Base-by-base conservation (phyloP, 2,888 invertebrate genomes). In the Drosophila mulleri region DNA sequence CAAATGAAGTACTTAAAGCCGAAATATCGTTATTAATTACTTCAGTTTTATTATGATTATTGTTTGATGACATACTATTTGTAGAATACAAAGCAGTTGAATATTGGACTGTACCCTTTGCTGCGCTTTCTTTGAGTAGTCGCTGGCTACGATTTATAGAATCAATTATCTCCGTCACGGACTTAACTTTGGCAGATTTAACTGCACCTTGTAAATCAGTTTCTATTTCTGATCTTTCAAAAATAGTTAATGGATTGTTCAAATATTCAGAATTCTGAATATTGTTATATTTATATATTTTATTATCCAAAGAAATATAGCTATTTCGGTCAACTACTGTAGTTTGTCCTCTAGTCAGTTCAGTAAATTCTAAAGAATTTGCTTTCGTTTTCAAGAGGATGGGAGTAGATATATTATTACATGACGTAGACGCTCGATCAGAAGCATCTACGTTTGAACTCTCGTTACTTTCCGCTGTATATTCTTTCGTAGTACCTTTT, bases 61-160 rank as follows among this genome's bases (percentile, higher is more conserved):
- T 72, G 61, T 50, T 45, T 20, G 64, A 57, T 23, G 54, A n/a
- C n/a, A 39, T 62, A 41, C 53, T 62, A 3, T 50, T 72, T 44
- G 74, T 74, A 32, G 65, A 47, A 64, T 76, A 85, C n/a, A 83
- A 58, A 5, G 78, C 62, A 3, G 90, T 83, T 50, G 79, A 72
- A 54, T 75, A 87, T 7, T 68, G 61, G 18, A 71, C 70, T 35
- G 79, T 89, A 11, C 90, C 90, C 66, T 91, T 91, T 7, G 90
- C 89, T 26, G 92, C 90, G 54, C 91, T 91, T 20, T 92, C 91
- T 65, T 91, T 91, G 26, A 93, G 80, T 14, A 93, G 68, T 57
- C 88, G 82, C 76, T 93, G 93, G 73, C 90, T 92, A 45, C 92
- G 88, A 78, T 92, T 93, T 11, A 93, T 93, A 11, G 93, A 93